Evolutionary conservation across 2,113 vertebrate genomes (phyloP).

Genomic region (Vimba vimba): DNA sequence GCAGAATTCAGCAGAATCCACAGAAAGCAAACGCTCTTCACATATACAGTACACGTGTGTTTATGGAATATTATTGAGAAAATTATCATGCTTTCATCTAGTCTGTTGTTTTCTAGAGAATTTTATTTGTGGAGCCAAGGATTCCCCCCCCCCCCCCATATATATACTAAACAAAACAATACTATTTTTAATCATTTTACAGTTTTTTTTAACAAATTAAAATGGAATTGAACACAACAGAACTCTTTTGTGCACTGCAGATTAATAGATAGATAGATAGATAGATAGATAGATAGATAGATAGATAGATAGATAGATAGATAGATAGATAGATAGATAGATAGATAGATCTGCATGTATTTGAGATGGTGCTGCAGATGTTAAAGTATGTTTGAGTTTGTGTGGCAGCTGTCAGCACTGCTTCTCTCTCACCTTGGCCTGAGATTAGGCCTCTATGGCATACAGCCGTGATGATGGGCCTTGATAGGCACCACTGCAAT

Average conservation of each 20-base stretch:
- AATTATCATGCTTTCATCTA: neutral
- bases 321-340: neutral
- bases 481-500: conserved; percentile 23
- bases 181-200: neutral
- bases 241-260: no score
- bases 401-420: conserved; percentile 11
- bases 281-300: neutral
- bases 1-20: neutral
- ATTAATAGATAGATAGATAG: neutral
- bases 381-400: neutral
- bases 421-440: conserved; percentile 13
- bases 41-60: neutral
- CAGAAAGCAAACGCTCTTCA: neutral
- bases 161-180: neutral
- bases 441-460: neutral
- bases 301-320: neutral
- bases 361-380: neutral
- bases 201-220: neutral
- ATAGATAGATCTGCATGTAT: neutral
- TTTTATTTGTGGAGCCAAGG: no score
- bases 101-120: no score
- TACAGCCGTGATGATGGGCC: conserved; percentile 12
- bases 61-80: neutral
- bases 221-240: neutral
- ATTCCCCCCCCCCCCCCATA: accelerated